Conservation (phyloP, 1,140 invertebrate genomes). For the Zaprionus davidi region DNA sequence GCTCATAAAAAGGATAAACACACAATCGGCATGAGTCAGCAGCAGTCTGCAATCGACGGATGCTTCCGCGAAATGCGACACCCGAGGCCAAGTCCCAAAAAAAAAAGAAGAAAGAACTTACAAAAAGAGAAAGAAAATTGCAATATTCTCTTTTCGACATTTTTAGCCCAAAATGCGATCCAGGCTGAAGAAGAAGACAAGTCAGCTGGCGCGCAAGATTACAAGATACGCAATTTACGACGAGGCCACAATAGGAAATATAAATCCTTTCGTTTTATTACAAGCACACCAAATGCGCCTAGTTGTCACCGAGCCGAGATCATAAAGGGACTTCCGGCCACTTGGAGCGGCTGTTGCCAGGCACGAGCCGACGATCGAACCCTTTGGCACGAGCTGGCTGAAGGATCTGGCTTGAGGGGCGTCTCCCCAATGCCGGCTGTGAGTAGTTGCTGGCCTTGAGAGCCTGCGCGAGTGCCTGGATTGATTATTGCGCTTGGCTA, state of each 20-base stretch:
- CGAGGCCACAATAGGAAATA: constrained; percentile 74
- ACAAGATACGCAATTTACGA: constrained; percentile 72
- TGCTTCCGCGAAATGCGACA: constrained; percentile 79
- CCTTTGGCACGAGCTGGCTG: constrained; percentile 39
- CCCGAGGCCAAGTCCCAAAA: constrained; percentile 38
- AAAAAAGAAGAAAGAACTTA: constrained; percentile 14
- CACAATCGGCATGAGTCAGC: constrained; percentile 69
- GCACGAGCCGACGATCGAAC: constrained; percentile 55
- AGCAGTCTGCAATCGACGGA: constrained; percentile 44
- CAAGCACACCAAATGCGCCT: constrained; percentile 58
- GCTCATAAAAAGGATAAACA: constrained; percentile 78
- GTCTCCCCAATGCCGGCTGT: constrained; percentile 9
- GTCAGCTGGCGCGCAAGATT: constrained; percentile 70
- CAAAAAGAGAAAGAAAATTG: constrained; percentile 51
- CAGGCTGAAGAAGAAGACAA: constrained; percentile 19
- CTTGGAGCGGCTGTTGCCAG: constrained; percentile 40
- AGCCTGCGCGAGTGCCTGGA: background rate
- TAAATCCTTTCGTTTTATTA: constrained; percentile 83
- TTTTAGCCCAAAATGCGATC: constrained; percentile 50
- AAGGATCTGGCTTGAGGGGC: background rate
- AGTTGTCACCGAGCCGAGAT: constrained; percentile 33
- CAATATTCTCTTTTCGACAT: constrained; percentile 57
- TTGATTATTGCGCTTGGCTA: constrained; percentile 5
- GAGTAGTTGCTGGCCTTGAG: background rate
- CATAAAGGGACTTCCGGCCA: constrained; percentile 66